Evolutionary conservation across 2,113 vertebrate genomes (phyloP).

Genomic region (Ailuropoda melanoleuca): DNA sequence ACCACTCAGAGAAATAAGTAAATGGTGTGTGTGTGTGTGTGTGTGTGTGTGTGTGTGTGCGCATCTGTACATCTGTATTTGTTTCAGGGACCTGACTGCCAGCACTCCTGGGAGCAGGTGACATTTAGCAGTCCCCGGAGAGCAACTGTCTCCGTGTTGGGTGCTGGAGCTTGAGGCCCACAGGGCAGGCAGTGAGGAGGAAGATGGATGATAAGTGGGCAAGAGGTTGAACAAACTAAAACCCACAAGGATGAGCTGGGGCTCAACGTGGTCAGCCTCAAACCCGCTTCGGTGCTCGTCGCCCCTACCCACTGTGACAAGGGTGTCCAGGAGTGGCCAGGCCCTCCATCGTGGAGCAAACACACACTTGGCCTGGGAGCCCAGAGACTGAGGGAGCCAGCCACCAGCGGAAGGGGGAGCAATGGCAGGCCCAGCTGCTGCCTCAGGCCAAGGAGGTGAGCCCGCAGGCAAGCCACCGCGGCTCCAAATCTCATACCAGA

Average conservation of each 20-base stretch:
- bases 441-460: neutral
- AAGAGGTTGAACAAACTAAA: neutral
- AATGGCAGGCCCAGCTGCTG: rapidly evolving
- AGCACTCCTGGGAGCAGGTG: neutral
- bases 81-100: neutral
- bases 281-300: neutral
- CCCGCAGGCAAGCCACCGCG: neutral
- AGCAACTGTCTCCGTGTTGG: rapidly evolving
- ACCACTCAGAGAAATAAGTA: neutral
- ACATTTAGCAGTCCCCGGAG: neutral
- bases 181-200: rapidly evolving
- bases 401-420: too few relatives aligned
- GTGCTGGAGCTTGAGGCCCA: neutral
- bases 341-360: neutral
- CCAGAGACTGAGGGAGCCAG: neutral
- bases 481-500: neutral
- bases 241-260: neutral
- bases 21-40: too few relatives aligned
- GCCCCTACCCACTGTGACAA: neutral
- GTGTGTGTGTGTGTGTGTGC: too few relatives aligned
- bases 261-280: rapidly evolving
- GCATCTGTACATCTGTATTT: rapidly evolving
- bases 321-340: rapidly evolving
- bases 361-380: rapidly evolving
- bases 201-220: neutral